Percentiles rank a stretch among this genome's conserved stretches.
These are phyloP conservation scores for Aethes cnicana DNA, from an alignment of 2,888 invertebrate species.

Conservation along the genomic window DNA sequence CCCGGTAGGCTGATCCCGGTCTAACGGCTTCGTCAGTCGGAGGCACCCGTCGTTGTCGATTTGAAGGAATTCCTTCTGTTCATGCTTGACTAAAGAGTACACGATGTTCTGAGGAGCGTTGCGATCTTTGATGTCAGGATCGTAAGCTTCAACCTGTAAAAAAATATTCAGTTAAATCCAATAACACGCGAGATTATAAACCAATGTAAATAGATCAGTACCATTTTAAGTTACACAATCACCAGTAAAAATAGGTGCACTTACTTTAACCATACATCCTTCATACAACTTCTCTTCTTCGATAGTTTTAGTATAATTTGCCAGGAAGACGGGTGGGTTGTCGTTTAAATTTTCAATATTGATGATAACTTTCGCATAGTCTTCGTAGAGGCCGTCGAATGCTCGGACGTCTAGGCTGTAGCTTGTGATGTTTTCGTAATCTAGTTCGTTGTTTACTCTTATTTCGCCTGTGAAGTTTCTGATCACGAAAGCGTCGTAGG, in stretches of 20 bases:
- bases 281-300: slow-evolving; percentile 87
- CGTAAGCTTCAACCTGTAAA: slow-evolving; percentile 87
- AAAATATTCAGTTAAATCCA: not conserved
- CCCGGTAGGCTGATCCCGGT: slow-evolving; percentile 94
- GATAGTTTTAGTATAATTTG: slow-evolving; percentile 88
- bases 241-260: not conserved
- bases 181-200: no score
- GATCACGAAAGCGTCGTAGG: slow-evolving; percentile 92
- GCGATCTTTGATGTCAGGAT: slow-evolving; percentile 92
- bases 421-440: slow-evolving; percentile 92
- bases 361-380: slow-evolving; percentile 91
- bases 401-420: slow-evolving; percentile 92
- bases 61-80: slow-evolving; percentile 86
- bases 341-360: slow-evolving; percentile 95
- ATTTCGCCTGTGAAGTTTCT: slow-evolving; percentile 93
- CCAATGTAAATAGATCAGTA: no score
- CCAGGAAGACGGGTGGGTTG: slow-evolving; percentile 92
- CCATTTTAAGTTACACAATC: not conserved
- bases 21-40: slow-evolving; percentile 88
- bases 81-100: slow-evolving; percentile 87
- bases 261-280: slow-evolving; percentile 87
- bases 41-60: slow-evolving; percentile 91
- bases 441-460: slow-evolving; percentile 88
- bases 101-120: slow-evolving; percentile 89
- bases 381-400: slow-evolving; percentile 92